Conservation (phyloP, 2,888 invertebrate genomes). For the Drosophila setosimentum region DNA sequence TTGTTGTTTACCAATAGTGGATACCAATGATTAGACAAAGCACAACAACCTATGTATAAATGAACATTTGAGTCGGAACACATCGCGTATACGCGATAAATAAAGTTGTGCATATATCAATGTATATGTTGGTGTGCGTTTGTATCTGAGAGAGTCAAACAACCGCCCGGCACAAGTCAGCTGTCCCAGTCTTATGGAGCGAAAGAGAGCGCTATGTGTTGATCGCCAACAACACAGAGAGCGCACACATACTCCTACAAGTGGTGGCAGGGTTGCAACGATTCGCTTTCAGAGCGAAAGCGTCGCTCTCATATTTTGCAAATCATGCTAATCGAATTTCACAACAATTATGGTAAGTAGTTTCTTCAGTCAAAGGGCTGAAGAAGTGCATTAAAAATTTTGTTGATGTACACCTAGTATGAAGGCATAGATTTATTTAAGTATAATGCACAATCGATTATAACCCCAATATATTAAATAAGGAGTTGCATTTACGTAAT, state of each 20-base stretch:
- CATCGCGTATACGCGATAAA: constrained; percentile 49
- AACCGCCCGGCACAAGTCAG: constrained; percentile 33
- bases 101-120: constrained; percentile 1
- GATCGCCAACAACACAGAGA: background rate
- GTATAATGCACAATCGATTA: background rate
- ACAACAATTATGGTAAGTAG: constrained; percentile 39
- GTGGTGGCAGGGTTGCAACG: constrained; percentile 7
- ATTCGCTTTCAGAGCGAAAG: background rate
- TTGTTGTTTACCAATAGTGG: background rate
- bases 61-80: constrained; percentile 1
- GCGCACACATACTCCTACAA: constrained; percentile 34
- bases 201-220: constrained; percentile 16
- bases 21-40: background rate
- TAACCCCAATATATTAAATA: background rate
- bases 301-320: constrained; percentile 27
- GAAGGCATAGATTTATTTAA: constrained; percentile 2
- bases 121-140: constrained; percentile 1
- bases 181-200: constrained; percentile 11
- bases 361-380: no score
- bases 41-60: background rate
- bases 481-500: constrained; percentile 26
- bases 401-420: background rate
- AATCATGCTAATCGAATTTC: constrained; percentile 63
- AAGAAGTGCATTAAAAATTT: constrained; percentile 11
- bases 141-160: constrained; percentile 12